Percentiles rank a stretch among this genome's conserved stretches.
These are phyloP conservation scores for Burhinus bistriatus DNA, from an alignment of 2,113 vertebrate genomes.

Conservation along the genomic window DNA sequence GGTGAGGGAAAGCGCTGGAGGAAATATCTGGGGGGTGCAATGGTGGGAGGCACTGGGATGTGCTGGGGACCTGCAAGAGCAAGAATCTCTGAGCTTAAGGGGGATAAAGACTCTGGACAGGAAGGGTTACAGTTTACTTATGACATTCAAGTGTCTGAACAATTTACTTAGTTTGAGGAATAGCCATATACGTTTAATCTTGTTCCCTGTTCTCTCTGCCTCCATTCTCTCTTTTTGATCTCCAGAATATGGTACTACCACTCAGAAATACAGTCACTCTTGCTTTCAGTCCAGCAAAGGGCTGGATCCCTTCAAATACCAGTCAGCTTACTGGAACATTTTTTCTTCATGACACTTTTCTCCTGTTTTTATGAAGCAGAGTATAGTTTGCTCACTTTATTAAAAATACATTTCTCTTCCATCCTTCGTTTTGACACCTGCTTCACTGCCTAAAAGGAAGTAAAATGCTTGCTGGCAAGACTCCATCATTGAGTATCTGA, in stretches of 20 bases:
- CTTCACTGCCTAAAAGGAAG: conserved; percentile 34
- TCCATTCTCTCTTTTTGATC: neutral
- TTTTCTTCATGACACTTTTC: conserved; percentile 62
- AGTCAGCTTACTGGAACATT: conserved; percentile 61
- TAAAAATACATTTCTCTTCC: conserved; percentile 30
- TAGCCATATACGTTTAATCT: neutral
- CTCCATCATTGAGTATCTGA: neutral
- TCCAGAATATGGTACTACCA: neutral
- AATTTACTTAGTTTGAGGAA: neutral
- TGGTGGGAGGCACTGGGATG: neutral
- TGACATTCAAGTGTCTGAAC: neutral
- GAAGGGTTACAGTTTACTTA: neutral
- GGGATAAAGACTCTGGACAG: neutral
- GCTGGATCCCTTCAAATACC: conserved; percentile 64
- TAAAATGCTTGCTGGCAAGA: conserved; percentile 33
- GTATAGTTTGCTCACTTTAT: conserved; percentile 46
- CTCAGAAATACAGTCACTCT: neutral
- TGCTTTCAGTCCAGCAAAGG: neutral
- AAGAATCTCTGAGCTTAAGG: neutral
- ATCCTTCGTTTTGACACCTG: conserved; percentile 38
- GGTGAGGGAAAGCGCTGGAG: fast-evolving
- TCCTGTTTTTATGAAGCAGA: conserved; percentile 68
- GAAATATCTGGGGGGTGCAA: neutral
- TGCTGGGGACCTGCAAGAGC: neutral
- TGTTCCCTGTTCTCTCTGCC: neutral